Percentiles rank a stretch among this genome's conserved stretches.
These are phyloP conservation scores for Cantharis nigra DNA, from an alignment of 2,888 invertebrate species.

Conservation along the genomic window DNA sequence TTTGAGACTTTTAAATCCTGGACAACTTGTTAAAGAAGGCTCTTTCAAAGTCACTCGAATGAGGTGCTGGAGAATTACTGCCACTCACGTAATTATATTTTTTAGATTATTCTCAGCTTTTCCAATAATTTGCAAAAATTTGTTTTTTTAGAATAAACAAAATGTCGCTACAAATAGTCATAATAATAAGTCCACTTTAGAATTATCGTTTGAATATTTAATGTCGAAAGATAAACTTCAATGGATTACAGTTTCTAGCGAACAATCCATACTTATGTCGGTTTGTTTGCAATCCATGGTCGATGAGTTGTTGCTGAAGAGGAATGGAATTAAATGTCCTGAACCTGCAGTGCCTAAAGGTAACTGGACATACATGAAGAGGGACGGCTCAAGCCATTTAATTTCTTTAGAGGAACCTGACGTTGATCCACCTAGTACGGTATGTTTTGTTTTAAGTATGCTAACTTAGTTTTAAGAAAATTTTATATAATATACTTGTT, in stretches of 20 bases:
- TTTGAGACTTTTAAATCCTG: slow-evolving; percentile 64
- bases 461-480: background rate
- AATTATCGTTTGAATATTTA: slow-evolving; percentile 94
- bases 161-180: slow-evolving; percentile 44
- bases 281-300: slow-evolving; percentile 95
- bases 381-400: slow-evolving; percentile 73
- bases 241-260: slow-evolving; percentile 91
- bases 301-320: slow-evolving; percentile 84
- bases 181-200: slow-evolving; percentile 62
- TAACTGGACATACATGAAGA: slow-evolving; percentile 71
- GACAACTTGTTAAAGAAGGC: slow-evolving; percentile 75
- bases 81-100: slow-evolving; percentile 65
- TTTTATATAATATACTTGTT: too few species aligned
- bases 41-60: slow-evolving; percentile 93
- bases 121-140: background rate
- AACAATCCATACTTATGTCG: slow-evolving; percentile 94
- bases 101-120: background rate
- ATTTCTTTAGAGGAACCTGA: slow-evolving; percentile 57
- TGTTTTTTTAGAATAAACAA: slow-evolving; percentile 41
- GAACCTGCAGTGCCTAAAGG: slow-evolving; percentile 52
- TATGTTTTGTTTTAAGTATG: background rate
- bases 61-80: slow-evolving; percentile 96
- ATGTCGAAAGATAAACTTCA: slow-evolving; percentile 88
- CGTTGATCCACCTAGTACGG: slow-evolving; percentile 34
- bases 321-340: slow-evolving; percentile 62